Base-by-base conservation (phyloP, 1,140 invertebrate genomes). In the Glossosoma conforme region DNA sequence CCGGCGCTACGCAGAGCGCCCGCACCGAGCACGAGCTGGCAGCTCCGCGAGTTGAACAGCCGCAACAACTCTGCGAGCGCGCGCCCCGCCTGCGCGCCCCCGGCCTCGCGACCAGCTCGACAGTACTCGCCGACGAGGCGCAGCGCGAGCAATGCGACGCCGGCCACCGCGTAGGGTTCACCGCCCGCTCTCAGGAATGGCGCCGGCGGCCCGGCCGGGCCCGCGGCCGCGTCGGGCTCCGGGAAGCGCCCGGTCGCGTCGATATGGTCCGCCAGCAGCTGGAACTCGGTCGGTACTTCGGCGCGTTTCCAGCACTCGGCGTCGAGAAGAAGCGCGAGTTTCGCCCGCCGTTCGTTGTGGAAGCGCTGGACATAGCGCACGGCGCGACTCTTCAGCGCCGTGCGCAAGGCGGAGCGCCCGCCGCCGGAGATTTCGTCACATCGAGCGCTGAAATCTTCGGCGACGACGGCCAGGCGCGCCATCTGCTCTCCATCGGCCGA, bases 1-100 rank as follows among this genome's bases (percentile, higher is more conserved):
- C 95, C 94, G 13, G 93, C 92, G 52, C 93, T 85, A 63, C 93
- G 86, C 62, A 98, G 82, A 1, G 97, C 95, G 21, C 93, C 94
- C 21, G 94, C 96, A 38, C 94, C 94, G 17, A 98, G 75, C 18
- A 99, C 91, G 45, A 99, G 74, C 65, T 97, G 92, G 73, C 89
- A 97, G 53, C 88, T 91, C 58, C 87, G 81, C 4, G 89, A 95
- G 77, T 97, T 98, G 66, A 96, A 98, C 59, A 85, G 82, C 64
- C 89, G 78, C 45, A 95, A 77, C 35, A 97, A 65, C 68, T 98
- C 93, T 5, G 93, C 79, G 49, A 97, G 79, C 66, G 92, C 81
- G 45, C 86, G 79, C 6, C 92, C 81, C 50, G 86, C 76, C 43
- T 83, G 80, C 18, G 86, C 68, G 20, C 82, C 74, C 13, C 81